These are phyloP conservation scores for Sarcophaga caerulescens DNA, from an alignment of 2,888 invertebrate species.

Conservation along the genomic window DNA sequence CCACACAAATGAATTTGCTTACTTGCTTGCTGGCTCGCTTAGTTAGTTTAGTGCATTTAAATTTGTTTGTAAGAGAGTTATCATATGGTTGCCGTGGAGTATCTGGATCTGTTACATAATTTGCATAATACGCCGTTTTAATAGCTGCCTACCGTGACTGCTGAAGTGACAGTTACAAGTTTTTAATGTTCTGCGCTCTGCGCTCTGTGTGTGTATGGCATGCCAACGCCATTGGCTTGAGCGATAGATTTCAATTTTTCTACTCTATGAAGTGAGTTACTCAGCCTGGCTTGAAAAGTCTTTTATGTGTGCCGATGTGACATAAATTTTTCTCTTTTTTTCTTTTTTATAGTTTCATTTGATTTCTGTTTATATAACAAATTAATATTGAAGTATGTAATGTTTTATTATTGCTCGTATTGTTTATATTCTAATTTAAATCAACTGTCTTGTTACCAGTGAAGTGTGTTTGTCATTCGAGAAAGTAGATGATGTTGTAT, in stretches of 20 bases:
- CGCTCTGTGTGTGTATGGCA: not conserved
- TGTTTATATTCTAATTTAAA: not conserved
- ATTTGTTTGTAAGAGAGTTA: slow-evolving; percentile 1
- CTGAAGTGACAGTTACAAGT: slow-evolving; percentile 63
- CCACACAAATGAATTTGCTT: not conserved
- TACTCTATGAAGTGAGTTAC: not conserved
- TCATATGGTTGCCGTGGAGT: not conserved
- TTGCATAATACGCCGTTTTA: slow-evolving; percentile 65
- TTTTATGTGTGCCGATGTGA: slow-evolving; percentile 48
- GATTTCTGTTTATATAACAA: not conserved
- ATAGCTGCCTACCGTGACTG: slow-evolving; percentile 60
- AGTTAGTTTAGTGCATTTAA: not conserved
- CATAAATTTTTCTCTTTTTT: not conserved
- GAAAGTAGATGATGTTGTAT: slow-evolving; percentile 53
- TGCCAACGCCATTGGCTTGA: not conserved
- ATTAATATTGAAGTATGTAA: not conserved
- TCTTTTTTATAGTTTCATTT: too few relatives aligned
- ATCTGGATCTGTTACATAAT: slow-evolving; percentile 62
- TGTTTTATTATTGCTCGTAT: slow-evolving; percentile 3
- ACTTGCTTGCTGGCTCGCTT: too few relatives aligned
- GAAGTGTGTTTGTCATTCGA: slow-evolving; percentile 1
- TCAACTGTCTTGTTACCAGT: not conserved
- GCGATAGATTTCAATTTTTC: slow-evolving; percentile 35
- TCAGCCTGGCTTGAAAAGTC: slow-evolving; percentile 36
- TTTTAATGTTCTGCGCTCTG: not conserved